These are phyloP conservation scores for Kryptopterus vitreolus DNA, from an alignment of 2,797 vertebrate species.

Conservation along the genomic window DNA sequence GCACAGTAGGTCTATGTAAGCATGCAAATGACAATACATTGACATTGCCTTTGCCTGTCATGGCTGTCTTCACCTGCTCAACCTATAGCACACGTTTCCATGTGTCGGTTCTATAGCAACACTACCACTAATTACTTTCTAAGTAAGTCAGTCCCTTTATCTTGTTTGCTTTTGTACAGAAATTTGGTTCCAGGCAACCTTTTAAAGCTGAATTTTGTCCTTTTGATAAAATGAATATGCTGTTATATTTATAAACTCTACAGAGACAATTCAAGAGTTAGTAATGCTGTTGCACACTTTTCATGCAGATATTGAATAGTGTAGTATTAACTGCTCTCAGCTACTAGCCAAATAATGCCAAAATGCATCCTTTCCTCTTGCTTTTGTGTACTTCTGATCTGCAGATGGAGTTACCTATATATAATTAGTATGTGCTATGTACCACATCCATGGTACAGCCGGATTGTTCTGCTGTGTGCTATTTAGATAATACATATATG, in stretches of 20 bases:
- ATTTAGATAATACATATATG: not conserved
- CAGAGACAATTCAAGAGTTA: slow-evolving; percentile 11
- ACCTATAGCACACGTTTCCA: slow-evolving; percentile 41
- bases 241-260: slow-evolving; percentile 45
- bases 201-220: slow-evolving; percentile 21
- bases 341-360: slow-evolving; percentile 60
- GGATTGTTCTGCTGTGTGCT: not conserved
- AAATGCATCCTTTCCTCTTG: slow-evolving; percentile 23
- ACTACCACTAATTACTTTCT: slow-evolving; percentile 43
- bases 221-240: slow-evolving; percentile 27
- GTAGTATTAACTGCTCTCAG: slow-evolving; percentile 37
- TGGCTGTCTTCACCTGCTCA: slow-evolving; percentile 44
- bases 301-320: not conserved
- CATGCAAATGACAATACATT: slow-evolving; percentile 38
- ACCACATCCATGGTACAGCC: slow-evolving; percentile 28
- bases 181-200: slow-evolving; percentile 3
- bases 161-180: slow-evolving; percentile 27
- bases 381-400: slow-evolving; percentile 46
- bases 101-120: slow-evolving; percentile 36
- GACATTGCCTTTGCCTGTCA: slow-evolving; percentile 31
- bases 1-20: slow-evolving; percentile 41
- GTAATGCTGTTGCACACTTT: not conserved
- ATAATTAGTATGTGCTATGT: slow-evolving; percentile 39
- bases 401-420: slow-evolving; percentile 44
- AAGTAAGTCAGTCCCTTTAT: slow-evolving; percentile 39